Conservation (phyloP, 2,113 vertebrate species). For the Columba janthina region DNA sequence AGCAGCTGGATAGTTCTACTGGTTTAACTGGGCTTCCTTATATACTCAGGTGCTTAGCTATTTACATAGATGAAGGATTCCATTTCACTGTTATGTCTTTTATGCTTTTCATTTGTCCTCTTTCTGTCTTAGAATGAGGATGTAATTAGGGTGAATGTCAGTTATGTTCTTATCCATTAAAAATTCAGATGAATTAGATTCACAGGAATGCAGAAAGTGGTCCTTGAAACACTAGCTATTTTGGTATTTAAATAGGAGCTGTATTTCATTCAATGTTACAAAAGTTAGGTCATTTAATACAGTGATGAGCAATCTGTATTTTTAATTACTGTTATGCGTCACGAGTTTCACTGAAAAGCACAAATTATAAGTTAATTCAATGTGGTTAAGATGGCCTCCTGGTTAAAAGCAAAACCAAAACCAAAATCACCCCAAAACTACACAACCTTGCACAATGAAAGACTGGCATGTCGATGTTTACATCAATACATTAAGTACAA, state of each 20-base stretch:
- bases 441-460: neutral
- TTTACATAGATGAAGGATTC: neutral
- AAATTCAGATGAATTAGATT: neutral
- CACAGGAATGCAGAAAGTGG: neutral
- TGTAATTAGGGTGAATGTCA: neutral
- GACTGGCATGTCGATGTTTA: neutral
- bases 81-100: neutral
- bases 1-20: neutral
- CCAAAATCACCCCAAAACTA: neutral
- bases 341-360: neutral
- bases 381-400: neutral
- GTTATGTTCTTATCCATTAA: neutral
- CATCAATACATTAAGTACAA: neutral
- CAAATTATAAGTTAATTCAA: conserved; percentile 41
- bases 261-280: neutral
- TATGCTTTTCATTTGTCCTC: neutral
- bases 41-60: neutral
- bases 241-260: conserved; percentile 7
- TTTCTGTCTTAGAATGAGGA: neutral
- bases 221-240: neutral
- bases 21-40: neutral
- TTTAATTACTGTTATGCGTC: conserved; percentile 31
- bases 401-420: neutral
- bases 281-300: neutral
- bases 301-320: neutral